Evolutionary conservation across 2,797 vertebrate genomes (phyloP), one percentile per base, ranked within the genome.

Genomic region (Selene dorsalis): DNA sequence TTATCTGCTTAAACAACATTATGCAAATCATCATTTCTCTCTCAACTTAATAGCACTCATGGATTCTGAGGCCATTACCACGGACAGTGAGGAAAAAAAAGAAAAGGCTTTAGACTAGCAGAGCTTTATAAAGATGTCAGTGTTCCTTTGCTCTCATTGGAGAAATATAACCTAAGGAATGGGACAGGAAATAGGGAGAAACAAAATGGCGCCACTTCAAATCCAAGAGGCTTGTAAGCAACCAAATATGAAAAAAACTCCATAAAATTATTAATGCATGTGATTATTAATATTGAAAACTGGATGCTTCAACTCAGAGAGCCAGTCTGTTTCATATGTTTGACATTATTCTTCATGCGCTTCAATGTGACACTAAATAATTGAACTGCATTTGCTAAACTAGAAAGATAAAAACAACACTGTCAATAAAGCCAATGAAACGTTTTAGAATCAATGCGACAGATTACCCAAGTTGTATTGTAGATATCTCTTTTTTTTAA

Each of bases 81-180:
- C 35, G 16, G 24, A 55, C 55, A 72, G 59, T 22, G 0, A 20
- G 41, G 66, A 47, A 2, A 53, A 43, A 24, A 60, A 28, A 72
- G 8, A 4, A 4, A 30, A 13, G 50, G 22, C 13, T 50, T 48
- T 56, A 35, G 9, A 2, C 22, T n/a, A 66, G 14, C 13, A 55
- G n/a, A 45, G 12, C 13, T 9, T 45, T 41, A 76, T 67, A 20
- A 32, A 39, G 22, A 61, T 80, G 60, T 52, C 39, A 69, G 26
- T 41, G 26, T 61, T 69, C 17, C 17, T 72, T 73, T 56, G 32
- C n/a, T 45, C 26, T 69, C 24, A 45, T 47, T 75, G 18, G 38
- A 56, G 28, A 85, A 87, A 90, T 91, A 91, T 90, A 86, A 82
- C 80, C 11, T 16, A 56, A 52, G 45, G 87, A 87, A 86, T 82